phyloP scores from a whole-genome alignment of 2,888 invertebrate species.

The Schizaphis graminum region DNA sequence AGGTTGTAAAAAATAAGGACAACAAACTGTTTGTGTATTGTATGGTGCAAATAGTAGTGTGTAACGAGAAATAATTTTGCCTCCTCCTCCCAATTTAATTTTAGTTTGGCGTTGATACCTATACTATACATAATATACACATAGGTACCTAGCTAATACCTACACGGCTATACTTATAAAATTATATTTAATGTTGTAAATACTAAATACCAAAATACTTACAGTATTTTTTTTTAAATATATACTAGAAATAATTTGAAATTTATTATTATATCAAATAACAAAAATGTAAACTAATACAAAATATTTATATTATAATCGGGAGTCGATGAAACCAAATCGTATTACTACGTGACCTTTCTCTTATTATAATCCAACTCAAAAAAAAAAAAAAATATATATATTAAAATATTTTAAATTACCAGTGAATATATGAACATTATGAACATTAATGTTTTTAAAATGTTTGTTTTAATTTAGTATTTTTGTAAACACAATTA shows the following conservation, averaged over 20 bases:
- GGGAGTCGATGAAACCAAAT: background rate
- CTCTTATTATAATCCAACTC: background rate
- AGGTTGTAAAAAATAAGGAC: too few relatives aligned
- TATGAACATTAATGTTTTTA: too few relatives aligned
- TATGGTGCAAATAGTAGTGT: too few relatives aligned
- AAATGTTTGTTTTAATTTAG: background rate
- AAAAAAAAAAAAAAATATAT: background rate
- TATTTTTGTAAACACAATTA: background rate
- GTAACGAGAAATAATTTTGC: too few relatives aligned
- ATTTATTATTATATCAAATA: background rate
- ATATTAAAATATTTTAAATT: background rate
- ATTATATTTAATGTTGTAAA: background rate
- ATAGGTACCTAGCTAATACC: too few relatives aligned
- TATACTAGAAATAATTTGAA: too few relatives aligned
- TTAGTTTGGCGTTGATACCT: too few relatives aligned
- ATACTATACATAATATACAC: too few relatives aligned
- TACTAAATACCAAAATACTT: background rate
- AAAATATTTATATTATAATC: background rate
- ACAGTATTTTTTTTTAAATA: too few relatives aligned
- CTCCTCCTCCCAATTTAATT: too few relatives aligned
- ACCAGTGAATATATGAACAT: background rate
- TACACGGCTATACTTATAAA: too few relatives aligned
- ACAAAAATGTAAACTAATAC: background rate
- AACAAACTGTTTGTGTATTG: too few relatives aligned
- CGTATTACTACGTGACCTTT: background rate